Base-by-base conservation (phyloP, 2,113 vertebrate species). In the human region DNA sequence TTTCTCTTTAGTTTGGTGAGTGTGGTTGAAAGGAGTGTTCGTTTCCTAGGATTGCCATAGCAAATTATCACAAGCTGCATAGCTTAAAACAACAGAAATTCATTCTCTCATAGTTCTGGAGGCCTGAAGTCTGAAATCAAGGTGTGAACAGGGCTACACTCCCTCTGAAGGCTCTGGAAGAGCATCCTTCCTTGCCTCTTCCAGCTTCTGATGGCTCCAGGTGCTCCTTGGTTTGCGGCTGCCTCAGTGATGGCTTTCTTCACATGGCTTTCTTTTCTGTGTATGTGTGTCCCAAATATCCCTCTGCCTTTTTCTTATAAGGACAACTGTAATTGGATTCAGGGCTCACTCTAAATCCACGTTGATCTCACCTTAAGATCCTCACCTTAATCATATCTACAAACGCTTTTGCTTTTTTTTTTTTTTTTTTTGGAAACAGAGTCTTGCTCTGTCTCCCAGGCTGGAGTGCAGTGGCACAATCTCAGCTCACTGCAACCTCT, bases 111-210 rank as follows among this genome's bases (percentile, higher is more conserved):
- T 0, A 7, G 30, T 43, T n/a, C 4, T 5, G 55, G n/a, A 43
- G 61, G 61, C 35, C 84, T 32, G 8, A 35, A 70, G 22, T 48
- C 59, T n/a, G n/a, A 92, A 90, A 11, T 40, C 70, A 4, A 8
- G 25, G 27, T 59, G 38, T 17, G 1, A 14, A 43, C 6, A 14
- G 57, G 11, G 16, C 20, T 5, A 3, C 0, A 1, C 7, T 79
- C 40, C 18, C 40, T 38, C 10, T 3, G 11, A 52, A 79, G 18
- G 35, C 40, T 30, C n/a, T 5, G 10, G 89, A 5, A 40, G n/a
- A 9, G 27, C 32, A 22, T 0, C 13, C 25, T 38, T 38, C 0
- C 3, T 17, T 1, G 6, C 32, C 7, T 50, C 7, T 18, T 73
- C 43, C 38, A 2, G 14, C 59, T 64, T 14, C 92, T 17, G 55